Conservation (phyloP, 2,888 invertebrate species). For the Euspilapteryx auroguttella region DNA sequence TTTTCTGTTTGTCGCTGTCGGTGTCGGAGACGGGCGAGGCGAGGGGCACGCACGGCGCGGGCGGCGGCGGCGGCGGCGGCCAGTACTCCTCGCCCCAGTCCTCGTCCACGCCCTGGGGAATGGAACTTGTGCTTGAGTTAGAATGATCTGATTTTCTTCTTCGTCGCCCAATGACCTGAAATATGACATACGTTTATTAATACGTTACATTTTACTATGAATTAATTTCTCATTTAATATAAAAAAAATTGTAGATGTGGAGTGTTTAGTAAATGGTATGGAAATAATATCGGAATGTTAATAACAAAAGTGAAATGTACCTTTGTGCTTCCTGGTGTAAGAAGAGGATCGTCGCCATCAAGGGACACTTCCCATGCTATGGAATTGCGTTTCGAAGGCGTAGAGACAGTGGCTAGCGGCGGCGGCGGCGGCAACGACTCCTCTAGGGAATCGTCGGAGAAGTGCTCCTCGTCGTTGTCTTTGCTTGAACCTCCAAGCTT, state of each 20-base stretch:
- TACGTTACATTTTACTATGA: not conserved
- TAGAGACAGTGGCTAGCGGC: constrained; percentile 50
- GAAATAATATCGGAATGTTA: too few relatives aligned
- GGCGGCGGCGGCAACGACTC: constrained; percentile 70
- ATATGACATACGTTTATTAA: constrained; percentile 4
- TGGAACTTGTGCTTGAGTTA: constrained; percentile 72
- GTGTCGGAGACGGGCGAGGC: constrained; percentile 70
- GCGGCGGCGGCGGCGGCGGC: constrained; percentile 71
- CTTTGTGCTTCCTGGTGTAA: constrained; percentile 71
- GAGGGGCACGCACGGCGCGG: constrained; percentile 65
- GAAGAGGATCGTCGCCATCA: constrained; percentile 68
- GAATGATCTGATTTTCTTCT: constrained; percentile 62
- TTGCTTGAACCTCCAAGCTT: constrained; percentile 32
- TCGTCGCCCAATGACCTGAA: constrained; percentile 61
- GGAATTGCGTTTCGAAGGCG: constrained; percentile 74
- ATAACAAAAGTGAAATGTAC: too few relatives aligned
- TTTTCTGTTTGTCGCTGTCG: constrained; percentile 32
- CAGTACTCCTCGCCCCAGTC: constrained; percentile 69
- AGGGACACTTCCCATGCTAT: constrained; percentile 88
- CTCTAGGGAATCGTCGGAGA: constrained; percentile 84
- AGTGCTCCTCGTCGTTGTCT: constrained; percentile 59
- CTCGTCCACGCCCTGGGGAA: constrained; percentile 64
- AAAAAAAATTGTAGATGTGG: too few relatives aligned
- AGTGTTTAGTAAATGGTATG: too few relatives aligned
- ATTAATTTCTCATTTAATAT: not conserved